Evolutionary conservation across 2,888 invertebrate species (phyloP).

Genomic region (Drosophila histrio): DNA sequence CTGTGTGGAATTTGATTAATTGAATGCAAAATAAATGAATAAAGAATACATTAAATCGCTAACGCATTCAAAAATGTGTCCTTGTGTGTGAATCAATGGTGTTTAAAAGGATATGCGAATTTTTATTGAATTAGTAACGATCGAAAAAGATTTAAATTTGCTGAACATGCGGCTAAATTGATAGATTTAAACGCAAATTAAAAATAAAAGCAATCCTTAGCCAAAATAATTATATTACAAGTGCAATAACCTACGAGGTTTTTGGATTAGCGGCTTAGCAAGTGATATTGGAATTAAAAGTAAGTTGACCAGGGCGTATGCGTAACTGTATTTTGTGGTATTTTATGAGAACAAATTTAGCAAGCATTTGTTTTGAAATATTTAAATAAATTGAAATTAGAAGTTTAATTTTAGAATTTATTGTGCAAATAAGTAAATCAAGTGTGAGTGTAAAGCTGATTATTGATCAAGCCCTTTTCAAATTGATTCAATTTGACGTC

Average conservation of each 20-base stretch:
- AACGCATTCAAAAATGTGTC: slow-evolving; percentile 16
- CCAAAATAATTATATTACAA: slow-evolving; percentile 13
- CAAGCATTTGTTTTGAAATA: background rate
- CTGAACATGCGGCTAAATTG: slow-evolving; percentile 36
- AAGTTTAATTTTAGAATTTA: background rate
- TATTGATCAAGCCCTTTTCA: background rate
- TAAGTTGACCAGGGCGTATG: slow-evolving; percentile 32
- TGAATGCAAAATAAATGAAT: slow-evolving; percentile 10
- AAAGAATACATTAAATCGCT: slow-evolving; percentile 4
- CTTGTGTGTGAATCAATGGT: background rate
- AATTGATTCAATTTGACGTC: background rate
- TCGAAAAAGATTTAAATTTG: slow-evolving; percentile 3
- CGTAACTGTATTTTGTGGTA: background rate
- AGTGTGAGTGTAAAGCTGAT: background rate
- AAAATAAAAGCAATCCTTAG: background rate
- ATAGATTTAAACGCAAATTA: background rate
- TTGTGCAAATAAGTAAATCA: background rate
- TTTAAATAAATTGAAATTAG: background rate
- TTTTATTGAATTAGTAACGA: background rate
- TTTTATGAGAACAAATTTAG: background rate
- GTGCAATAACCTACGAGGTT: background rate
- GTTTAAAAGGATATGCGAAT: slow-evolving; percentile 31
- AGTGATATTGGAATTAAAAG: slow-evolving; percentile 16
- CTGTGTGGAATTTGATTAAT: slow-evolving; percentile 17
- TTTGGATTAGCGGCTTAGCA: slow-evolving; percentile 21